phyloP scores from a whole-genome alignment of 64 coral and sea anemone genomes.

The Montipora capricornis region DNA sequence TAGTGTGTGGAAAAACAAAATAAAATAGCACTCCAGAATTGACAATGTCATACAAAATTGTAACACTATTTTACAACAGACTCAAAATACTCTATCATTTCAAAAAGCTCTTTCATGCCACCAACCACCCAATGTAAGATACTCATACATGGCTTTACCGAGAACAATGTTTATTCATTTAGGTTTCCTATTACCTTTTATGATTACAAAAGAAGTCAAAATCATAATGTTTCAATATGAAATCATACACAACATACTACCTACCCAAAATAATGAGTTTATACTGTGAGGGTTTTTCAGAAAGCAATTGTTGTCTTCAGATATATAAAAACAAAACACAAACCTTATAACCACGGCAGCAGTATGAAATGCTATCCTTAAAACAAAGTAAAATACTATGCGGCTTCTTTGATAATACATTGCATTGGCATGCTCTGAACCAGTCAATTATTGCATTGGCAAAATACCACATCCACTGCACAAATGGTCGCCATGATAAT shows the following conservation, averaged over 20 bases:
- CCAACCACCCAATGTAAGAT: not conserved
- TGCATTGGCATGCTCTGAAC: too few relatives aligned
- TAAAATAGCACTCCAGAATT: too few relatives aligned
- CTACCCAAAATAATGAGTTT: not conserved
- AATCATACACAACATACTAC: not conserved
- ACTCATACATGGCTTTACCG: not conserved
- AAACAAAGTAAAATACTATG: too few relatives aligned
- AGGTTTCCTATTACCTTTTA: not conserved
- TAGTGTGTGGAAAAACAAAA: not conserved
- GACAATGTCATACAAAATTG: too few relatives aligned
- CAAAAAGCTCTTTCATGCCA: not conserved
- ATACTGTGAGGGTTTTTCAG: not conserved
- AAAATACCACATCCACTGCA: too few relatives aligned
- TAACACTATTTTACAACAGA: not conserved
- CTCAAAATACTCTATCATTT: not conserved
- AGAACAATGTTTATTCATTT: not conserved
- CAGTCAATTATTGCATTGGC: too few relatives aligned
- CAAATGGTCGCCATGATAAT: too few relatives aligned
- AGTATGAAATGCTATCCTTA: too few relatives aligned
- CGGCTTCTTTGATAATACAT: too few relatives aligned
- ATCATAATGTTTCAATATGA: not conserved
- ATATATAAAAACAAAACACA: too few relatives aligned
- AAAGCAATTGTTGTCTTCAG: too few relatives aligned
- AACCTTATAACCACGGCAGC: too few relatives aligned
- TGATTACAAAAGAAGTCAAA: not conserved